Evolutionary conservation across 2,797 vertebrate species (phyloP), one percentile per base, ranked within the genome.

Genomic region (Paguma larvata): DNA sequence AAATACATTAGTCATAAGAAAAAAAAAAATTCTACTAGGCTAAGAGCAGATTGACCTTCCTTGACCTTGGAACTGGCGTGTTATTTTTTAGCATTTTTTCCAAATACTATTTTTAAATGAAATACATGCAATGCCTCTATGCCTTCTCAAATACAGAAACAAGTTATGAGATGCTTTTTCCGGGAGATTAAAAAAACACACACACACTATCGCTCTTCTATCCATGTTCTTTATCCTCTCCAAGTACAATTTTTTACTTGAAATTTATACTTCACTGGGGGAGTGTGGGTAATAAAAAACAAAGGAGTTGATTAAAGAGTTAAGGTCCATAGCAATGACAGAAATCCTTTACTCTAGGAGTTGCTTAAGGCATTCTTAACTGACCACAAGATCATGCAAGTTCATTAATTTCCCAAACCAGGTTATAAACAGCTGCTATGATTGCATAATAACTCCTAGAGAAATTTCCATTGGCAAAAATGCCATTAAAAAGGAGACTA

Each of bases 331-430:
- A 51, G 93, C 90, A 88, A 78, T 72, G 94, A 98, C 98, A 98
- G 97, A 98, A 98, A 97, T 97, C 95, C 84, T 78, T n/a, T 73
- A 78, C 12, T 48, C 97, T 92, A 70, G 44, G 25, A 84, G 92
- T 99, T 98, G 98, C 98, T 98, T 98, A 98, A 98, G 96, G 85
- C 97, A 97, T 97, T 98, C 98, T 98, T 97, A 95, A 93, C 98
- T 98, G 98, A 98, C 98, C 98, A 98, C 97, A 98, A 97, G 98
- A 99, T 98, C 98, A 98, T 97, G 97, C 97, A 97, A 98, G 99
- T 98, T 98, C 98, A 99, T 98, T 98, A 94, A 98, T 98, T 99
- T 98, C 98, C 98, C 98, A 99, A 98, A 98, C 97, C 78, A 67
- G 30, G 98, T 98, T 98, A 98, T 98, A 98, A 98, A 98, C 98